phyloP scores from a whole-genome alignment of 2,113 vertebrate species.

The Trochalopteron elliotii region DNA sequence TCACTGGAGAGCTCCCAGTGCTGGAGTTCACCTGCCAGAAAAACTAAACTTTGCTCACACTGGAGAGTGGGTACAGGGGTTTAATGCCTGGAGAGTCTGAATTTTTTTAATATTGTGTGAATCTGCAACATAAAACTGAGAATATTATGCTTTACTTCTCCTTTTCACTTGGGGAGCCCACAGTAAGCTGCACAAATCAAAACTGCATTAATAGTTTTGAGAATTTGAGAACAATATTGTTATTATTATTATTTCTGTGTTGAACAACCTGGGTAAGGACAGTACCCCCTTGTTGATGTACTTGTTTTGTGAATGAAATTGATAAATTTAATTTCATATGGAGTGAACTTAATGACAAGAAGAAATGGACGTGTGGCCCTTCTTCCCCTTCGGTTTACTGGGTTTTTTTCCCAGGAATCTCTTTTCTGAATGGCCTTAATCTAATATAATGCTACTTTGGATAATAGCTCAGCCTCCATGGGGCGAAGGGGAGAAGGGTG shows the following conservation, averaged over 20 bases:
- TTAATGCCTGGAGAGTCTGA: not conserved
- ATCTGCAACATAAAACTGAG: not conserved
- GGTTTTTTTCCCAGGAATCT: not conserved
- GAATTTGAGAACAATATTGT: not conserved
- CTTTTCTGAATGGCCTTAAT: conserved; percentile 19
- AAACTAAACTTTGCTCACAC: not conserved
- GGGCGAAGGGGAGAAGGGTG: not conserved
- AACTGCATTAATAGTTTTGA: not conserved
- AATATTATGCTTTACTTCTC: not conserved
- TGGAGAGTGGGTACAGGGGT: not conserved
- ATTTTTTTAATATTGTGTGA: not conserved
- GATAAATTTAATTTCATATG: not conserved
- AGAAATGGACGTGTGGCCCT: not conserved
- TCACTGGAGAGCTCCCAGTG: not conserved
- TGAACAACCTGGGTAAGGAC: not conserved
- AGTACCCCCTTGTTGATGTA: not conserved
- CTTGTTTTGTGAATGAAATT: not conserved
- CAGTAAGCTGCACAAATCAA: not conserved
- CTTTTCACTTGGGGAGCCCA: not conserved
- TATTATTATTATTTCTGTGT: not conserved
- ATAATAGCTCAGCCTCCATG: not conserved
- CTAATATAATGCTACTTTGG: conserved; percentile 31
- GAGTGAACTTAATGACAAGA: not conserved
- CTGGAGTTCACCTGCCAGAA: not conserved
- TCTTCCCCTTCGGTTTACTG: not conserved